phyloP scores from a whole-genome alignment of 2,113 vertebrate genomes.

The Gila orcuttii region DNA sequence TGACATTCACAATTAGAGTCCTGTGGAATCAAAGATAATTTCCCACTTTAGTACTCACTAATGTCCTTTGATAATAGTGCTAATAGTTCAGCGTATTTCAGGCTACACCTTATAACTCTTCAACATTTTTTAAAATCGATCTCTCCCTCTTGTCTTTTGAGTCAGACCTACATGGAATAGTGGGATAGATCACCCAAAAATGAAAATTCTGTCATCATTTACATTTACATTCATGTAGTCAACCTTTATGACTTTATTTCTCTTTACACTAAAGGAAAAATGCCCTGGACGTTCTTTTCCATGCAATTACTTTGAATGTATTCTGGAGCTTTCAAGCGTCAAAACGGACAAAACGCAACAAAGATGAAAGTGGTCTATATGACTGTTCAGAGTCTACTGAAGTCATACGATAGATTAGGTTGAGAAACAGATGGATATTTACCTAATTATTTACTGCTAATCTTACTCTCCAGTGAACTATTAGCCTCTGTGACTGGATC shows the following conservation, averaged over 20 bases:
- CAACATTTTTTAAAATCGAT: not conserved
- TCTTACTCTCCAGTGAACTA: not conserved
- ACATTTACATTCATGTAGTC: not conserved
- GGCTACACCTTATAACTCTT: not conserved
- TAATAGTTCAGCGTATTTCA: not conserved
- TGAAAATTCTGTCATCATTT: not conserved
- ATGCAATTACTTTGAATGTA: not conserved
- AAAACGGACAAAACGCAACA: not conserved
- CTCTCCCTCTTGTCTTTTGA: not conserved
- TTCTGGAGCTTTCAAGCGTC: not conserved
- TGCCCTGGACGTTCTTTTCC: not conserved
- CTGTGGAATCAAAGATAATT: constrained; percentile 28
- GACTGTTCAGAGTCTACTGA: not conserved
- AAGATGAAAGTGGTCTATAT: not conserved
- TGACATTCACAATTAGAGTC: constrained; percentile 17
- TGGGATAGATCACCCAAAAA: not conserved
- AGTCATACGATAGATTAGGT: not conserved
- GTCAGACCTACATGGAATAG: not conserved
- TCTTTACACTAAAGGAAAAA: not conserved
- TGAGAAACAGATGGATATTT: not conserved
- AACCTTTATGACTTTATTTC: not conserved
- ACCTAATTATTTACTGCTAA: not conserved
- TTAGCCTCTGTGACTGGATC: not conserved
- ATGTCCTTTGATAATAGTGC: not conserved
- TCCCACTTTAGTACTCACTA: not conserved